Base-by-base conservation (phyloP, 1,140 invertebrate genomes). In the Pogonognathellus flavescens region DNA sequence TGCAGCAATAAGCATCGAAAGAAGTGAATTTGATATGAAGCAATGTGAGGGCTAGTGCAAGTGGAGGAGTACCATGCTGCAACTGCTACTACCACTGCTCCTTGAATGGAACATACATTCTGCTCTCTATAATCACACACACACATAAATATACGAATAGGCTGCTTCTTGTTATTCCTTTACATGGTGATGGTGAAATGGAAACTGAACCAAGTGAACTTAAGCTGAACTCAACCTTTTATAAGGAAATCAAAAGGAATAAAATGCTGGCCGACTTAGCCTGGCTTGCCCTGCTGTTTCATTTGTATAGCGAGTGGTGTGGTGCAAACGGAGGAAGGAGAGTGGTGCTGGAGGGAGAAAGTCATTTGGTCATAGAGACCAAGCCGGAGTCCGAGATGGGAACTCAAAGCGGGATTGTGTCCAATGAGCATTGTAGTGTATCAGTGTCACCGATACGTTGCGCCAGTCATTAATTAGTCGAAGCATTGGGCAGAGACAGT, bases 401-500 rank as follows among this genome's bases (percentile, higher is more conserved):
- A n/a, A 13, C 11, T 4, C n/a, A n/a, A 57, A 57, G 53, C 11
- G 2, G n/a, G 53, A 13, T 13, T 13, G 53, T n/a, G 11, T 14
- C 53, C n/a, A n/a, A 10, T 57, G 53, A 9, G 11, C 53, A 57
- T 13, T n/a, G 31, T 76, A 76, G 31, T 76, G 70, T 76, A 31
- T 76, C 70, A 76, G 31, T 49, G 41, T 76, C 31, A 13, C 41
- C 14, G 70, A n/a, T 76, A 76, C 41, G 70, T 50, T 76, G 25
- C 41, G 41, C 31, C 70, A 76, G 70, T 50, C 70, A 76, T 76
- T 76, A 76, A 76, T 76, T 76, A 76, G 70, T 50, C 31, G 20
- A 66, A 76, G 13, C 22, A 16, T 14, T 31, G 16, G 70, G 14
- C 25, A 76, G 70, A 50, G 41, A 76, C 41, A 18, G 70, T 50